These are phyloP conservation scores for Pipa parva DNA, from an alignment of 2,113 vertebrate species.

Conservation along the genomic window DNA sequence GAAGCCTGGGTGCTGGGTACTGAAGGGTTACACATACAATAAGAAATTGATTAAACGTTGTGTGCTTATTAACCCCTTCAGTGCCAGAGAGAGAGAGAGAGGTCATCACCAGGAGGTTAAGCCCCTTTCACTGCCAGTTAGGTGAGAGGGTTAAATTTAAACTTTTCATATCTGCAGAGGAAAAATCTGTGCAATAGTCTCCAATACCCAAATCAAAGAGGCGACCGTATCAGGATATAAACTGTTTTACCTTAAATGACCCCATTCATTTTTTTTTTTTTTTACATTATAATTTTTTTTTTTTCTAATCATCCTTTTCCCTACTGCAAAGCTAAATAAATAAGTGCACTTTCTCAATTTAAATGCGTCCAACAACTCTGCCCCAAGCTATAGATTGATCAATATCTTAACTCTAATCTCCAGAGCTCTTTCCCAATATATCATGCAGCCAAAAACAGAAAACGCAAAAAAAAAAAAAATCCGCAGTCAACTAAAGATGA, in stretches of 20 bases:
- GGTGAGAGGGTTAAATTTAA: not conserved
- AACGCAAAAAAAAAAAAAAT: conserved; percentile 77
- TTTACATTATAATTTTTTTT: no score
- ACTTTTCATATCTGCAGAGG: not conserved
- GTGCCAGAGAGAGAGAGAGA: not conserved
- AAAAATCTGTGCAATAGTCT: conserved; percentile 6
- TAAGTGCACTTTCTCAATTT: conserved; percentile 51
- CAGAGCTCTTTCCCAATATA: conserved; percentile 57
- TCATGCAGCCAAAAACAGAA: conserved; percentile 70
- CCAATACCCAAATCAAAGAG: conserved; percentile 3
- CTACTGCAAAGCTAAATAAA: conserved; percentile 25
- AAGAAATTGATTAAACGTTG: conserved; percentile 37
- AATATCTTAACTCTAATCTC: conserved; percentile 52
- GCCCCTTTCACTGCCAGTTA: no score
- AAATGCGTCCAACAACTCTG: conserved; percentile 50
- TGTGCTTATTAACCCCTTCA: not conserved
- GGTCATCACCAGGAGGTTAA: not conserved
- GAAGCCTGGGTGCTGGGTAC: conserved; percentile 58
- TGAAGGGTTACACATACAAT: conserved; percentile 55
- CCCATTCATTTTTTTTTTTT: conserved; percentile 43
- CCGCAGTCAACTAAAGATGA: conserved; percentile 74
- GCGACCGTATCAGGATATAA: conserved; percentile 46
- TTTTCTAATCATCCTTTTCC: conserved; percentile 35
- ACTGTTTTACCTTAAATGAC: conserved; percentile 58
- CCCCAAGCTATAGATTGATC: conserved; percentile 57